Evolutionary conservation across 1,140 invertebrate genomes (phyloP).

Genomic region (Drosophila subobscura): DNA sequence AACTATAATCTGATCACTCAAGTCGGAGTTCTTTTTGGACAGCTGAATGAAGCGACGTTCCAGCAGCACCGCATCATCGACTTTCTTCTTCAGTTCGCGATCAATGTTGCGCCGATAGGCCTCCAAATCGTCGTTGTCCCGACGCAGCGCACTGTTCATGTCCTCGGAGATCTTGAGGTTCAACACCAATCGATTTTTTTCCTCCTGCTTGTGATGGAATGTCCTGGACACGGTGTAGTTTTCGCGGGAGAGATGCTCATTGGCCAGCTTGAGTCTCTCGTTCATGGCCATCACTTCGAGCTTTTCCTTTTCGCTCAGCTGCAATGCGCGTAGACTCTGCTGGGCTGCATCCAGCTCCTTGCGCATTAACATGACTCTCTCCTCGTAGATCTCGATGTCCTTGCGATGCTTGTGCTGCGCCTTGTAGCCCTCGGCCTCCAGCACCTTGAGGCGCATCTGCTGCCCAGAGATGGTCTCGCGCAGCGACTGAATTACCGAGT

Average conservation of each 20-base stretch:
- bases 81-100: slow-evolving; percentile 38
- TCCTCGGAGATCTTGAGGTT: background rate
- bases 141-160: background rate
- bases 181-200: background rate
- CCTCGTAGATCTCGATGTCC: slow-evolving; percentile 87
- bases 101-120: background rate
- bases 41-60: slow-evolving; percentile 44
- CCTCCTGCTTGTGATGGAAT: slow-evolving; percentile 7
- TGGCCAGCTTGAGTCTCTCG: slow-evolving; percentile 6
- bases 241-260: slow-evolving; percentile 11
- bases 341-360: slow-evolving; percentile 26
- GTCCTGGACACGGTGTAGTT: slow-evolving; percentile 17
- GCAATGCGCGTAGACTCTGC: background rate
- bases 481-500: slow-evolving; percentile 43
- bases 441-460: background rate
- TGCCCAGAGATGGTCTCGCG: background rate
- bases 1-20: background rate
- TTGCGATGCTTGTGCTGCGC: slow-evolving; percentile 85
- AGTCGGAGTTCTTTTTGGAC: slow-evolving; percentile 43
- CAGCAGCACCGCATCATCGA: slow-evolving; percentile 7
- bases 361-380: background rate
- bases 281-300: background rate
- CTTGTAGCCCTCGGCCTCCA: slow-evolving; percentile 21
- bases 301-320: background rate
- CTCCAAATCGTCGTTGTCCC: background rate